Evolutionary conservation across 2,888 invertebrate genomes (phyloP), one percentile per base, ranked within the genome.

Genomic region (Brachyptera putata): DNA sequence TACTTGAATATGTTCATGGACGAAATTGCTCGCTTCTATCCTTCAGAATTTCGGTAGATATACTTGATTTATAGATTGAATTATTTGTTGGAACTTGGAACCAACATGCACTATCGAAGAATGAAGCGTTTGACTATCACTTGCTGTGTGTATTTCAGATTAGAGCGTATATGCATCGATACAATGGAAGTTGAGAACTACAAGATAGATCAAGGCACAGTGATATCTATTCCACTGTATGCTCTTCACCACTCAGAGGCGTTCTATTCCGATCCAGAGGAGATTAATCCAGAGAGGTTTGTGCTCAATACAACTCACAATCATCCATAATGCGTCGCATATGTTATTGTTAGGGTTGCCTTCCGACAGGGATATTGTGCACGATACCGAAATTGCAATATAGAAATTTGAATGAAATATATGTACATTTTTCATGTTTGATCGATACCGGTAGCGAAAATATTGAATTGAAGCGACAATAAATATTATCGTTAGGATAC

Each of bases 1-100:
- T 66, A 66, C 46, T 46, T 66, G 50, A 65, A 66, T 30, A 63
- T 62, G 63, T 65, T 66, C 55, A 21, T 66, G 24, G 61, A 59
- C 14, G 66, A 66, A 43, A 61, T 65, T 3, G 39, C 62, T 7
- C 63, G 66, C 4, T 37, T 64, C 25, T 65, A 65, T 57, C 65
- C 66, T 5, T 49, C 61, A 21, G 65, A 66, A 57, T 65, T 62
- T 57, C 58, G 66, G 66, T 66, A 63, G 34, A 36, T 61, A 30
- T 18, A 26, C n/a, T n/a, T n/a, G n/a, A n/a, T n/a, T n/a, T n/a
- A n/a, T n/a, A n/a, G 37, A 4, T 3, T 37, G 37, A 16, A 37
- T 16, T 37, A 3, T 16, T 2, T 3, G 16, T 37, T 14, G 37
- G 37, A 9, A 34, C 34, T 37, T 14, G 37, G 37, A 9, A 34